phyloP scores from a whole-genome alignment of 2,888 invertebrate species.

The Bombyx huttoni region DNA sequence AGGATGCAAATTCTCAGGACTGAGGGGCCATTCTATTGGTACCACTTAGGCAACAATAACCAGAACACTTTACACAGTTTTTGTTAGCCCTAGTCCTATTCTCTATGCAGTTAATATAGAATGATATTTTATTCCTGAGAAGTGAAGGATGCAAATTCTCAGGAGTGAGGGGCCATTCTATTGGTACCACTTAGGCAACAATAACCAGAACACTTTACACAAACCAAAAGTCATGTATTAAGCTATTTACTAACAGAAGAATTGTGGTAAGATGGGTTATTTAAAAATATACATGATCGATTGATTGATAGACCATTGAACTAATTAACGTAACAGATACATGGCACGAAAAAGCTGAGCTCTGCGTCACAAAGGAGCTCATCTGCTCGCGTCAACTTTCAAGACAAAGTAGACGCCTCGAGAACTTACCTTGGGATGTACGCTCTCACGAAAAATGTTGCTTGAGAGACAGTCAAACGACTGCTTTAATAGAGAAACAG shows the following conservation, averaged over 20 bases:
- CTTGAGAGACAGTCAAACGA: constrained; percentile 40
- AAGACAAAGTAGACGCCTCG: constrained; percentile 10
- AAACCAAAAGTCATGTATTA: constrained; percentile 6
- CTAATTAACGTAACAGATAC: constrained; percentile 15
- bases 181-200: not conserved
- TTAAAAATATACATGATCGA: constrained; percentile 27
- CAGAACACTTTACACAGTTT: constrained; percentile 19
- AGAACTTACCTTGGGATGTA: constrained; percentile 53
- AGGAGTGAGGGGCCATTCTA: not conserved
- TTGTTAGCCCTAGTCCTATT: too few species aligned
- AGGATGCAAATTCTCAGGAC: not conserved
- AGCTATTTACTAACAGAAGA: not conserved
- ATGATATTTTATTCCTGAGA: not conserved
- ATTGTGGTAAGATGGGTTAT: constrained; percentile 2
- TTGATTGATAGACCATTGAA: constrained; percentile 16
- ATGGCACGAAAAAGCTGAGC: constrained; percentile 12
- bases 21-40: not conserved
- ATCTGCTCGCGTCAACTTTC: constrained; percentile 12
- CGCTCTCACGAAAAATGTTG: constrained; percentile 58
- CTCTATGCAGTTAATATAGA: too few species aligned
- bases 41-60: constrained; percentile 5
- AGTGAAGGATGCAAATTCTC: not conserved
- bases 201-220: constrained; percentile 21
- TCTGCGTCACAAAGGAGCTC: constrained; percentile 27
- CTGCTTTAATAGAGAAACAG: constrained; percentile 57